These are phyloP conservation scores for Leptura quadrifasciata DNA, from an alignment of 2,888 invertebrate genomes.

Conservation along the genomic window DNA sequence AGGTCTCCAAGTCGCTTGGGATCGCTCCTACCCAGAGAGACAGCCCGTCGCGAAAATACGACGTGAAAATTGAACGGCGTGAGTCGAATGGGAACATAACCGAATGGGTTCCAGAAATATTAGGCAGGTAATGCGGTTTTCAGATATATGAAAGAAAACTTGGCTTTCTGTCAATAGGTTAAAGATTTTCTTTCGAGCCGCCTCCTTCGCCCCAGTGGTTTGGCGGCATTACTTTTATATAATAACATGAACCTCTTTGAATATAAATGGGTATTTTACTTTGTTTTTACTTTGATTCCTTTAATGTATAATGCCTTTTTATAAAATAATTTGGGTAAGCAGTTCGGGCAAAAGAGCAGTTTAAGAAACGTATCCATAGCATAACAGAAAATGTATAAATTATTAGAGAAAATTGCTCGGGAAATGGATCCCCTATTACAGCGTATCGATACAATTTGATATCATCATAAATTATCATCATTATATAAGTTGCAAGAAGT, in stretches of 20 bases:
- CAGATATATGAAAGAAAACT: slow-evolving; percentile 51
- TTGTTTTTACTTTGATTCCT: neutral
- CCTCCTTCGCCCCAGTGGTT: neutral
- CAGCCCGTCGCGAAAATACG: slow-evolving; percentile 63
- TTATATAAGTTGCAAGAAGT: too few relatives aligned
- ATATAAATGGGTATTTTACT: slow-evolving; percentile 26
- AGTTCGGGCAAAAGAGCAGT: too few relatives aligned
- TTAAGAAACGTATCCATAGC: too few relatives aligned
- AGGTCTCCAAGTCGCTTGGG: slow-evolving; percentile 63
- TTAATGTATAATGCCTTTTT: neutral
- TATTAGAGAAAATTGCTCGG: too few relatives aligned
- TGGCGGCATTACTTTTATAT: neutral
- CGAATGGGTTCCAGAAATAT: slow-evolving; percentile 56
- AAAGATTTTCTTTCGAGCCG: slow-evolving; percentile 26
- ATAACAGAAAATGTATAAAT: too few relatives aligned
- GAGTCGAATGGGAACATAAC: slow-evolving; percentile 61
- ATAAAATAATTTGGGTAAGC: neutral
- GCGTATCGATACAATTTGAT: too few relatives aligned
- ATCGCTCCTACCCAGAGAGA: slow-evolving; percentile 53
- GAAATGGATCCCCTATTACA: too few relatives aligned
- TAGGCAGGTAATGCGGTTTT: slow-evolving; percentile 60
- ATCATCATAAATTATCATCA: too few relatives aligned
- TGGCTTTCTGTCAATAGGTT: slow-evolving; percentile 52
- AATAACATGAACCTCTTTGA: slow-evolving; percentile 10
- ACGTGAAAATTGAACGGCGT: slow-evolving; percentile 66